These are phyloP conservation scores for Sitobion miscanthi DNA, from an alignment of 1,140 invertebrate genomes.

Conservation along the genomic window DNA sequence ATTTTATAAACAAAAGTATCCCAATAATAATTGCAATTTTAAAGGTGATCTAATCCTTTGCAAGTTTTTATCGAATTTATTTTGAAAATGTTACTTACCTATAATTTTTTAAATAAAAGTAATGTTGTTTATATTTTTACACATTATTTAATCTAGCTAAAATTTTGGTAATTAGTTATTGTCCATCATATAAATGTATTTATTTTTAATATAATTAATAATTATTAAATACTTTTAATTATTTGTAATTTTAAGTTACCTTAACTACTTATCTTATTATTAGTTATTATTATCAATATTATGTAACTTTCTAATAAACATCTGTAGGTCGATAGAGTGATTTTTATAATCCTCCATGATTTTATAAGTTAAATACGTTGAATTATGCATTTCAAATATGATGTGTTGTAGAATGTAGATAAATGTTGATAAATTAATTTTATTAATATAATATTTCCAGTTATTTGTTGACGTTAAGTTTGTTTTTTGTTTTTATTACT, in stretches of 20 bases:
- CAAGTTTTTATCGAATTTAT: not conserved
- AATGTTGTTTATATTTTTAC: not conserved
- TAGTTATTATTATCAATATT: not conserved
- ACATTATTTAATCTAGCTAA: not conserved
- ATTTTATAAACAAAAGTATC: not conserved
- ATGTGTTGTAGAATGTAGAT: not conserved
- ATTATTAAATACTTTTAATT: not conserved
- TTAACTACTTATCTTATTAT: not conserved
- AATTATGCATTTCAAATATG: not conserved
- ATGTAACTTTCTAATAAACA: not conserved
- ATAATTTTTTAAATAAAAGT: constrained; percentile 1
- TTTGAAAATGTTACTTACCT: not conserved
- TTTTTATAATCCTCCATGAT: not conserved
- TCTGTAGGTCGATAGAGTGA: not conserved
- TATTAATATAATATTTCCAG: not conserved
- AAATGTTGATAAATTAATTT: not conserved
- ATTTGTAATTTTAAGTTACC: not conserved
- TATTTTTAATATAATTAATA: not conserved
- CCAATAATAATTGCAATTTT: not conserved
- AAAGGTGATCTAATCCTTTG: not conserved
- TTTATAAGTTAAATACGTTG: not conserved
- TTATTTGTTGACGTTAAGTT: not conserved
- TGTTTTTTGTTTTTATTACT: not conserved
- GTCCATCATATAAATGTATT: not conserved
- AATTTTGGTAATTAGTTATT: constrained; percentile 22